phyloP scores from a whole-genome alignment of 2,113 vertebrate species.

The Chunga burmeisteri region DNA sequence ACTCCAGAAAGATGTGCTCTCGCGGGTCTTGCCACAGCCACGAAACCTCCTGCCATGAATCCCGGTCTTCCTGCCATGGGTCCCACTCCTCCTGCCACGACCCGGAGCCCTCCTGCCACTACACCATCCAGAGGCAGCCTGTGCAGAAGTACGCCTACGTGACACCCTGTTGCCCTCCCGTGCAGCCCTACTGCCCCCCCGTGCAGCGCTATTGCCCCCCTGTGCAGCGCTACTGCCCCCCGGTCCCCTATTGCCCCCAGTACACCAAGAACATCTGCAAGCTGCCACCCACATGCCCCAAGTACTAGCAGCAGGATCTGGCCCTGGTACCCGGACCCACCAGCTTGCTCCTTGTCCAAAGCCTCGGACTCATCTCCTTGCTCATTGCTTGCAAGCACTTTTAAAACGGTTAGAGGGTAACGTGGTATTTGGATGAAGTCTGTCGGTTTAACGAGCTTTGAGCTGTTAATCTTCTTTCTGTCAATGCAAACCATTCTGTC shows the following conservation, averaged over 20 bases:
- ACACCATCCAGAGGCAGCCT: background rate
- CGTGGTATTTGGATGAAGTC: background rate
- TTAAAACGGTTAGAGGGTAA: fast-evolving
- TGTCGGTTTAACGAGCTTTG: background rate
- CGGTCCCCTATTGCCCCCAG: background rate
- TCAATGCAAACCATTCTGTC: fast-evolving
- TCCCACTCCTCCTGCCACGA: background rate
- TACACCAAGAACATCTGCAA: background rate
- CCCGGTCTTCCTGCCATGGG: background rate
- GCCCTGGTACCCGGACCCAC: fast-evolving
- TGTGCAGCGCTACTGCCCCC: background rate
- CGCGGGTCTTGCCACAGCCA: background rate
- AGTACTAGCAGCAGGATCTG: background rate
- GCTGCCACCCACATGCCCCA: background rate
- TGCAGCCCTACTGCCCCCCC: background rate
- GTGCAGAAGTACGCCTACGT: background rate
- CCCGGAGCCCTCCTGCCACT: background rate
- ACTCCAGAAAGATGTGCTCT: conserved; percentile 19
- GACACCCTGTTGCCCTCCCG: fast-evolving
- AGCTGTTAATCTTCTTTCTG: background rate
- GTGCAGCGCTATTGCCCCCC: background rate
- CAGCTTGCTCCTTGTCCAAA: fast-evolving
- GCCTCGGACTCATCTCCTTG: fast-evolving
- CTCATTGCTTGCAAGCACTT: fast-evolving
- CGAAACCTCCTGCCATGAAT: background rate